Evolutionary conservation across 2,797 vertebrate genomes (phyloP), one percentile per base, ranked within the genome.

Genomic region (Argya squamiceps): DNA sequence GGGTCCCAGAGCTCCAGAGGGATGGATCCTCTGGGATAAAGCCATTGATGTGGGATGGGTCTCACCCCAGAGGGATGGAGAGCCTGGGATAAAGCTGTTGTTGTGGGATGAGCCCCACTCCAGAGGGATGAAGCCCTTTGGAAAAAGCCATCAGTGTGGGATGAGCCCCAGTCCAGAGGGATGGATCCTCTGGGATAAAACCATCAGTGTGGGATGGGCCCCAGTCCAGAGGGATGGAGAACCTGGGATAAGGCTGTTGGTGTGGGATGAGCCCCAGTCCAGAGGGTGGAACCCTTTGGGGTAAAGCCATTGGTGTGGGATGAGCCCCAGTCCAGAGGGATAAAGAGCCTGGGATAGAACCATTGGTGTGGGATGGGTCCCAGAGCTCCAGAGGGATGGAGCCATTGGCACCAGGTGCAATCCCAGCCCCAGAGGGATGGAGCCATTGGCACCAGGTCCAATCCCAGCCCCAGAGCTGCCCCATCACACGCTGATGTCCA

Each of bases 401-500:
- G 13, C n/a, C 4, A 1, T 14, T 53, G 52, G 52, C 52, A 13
- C 30, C 30, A 14, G 30, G 30, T 7, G 8, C 12, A 50, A 53
- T 53, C 37, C 49, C 37, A 26, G 27, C 5, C 32, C 23, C 37
- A 6, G 20, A n/a, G 59, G 69, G 41, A 36, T 29, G 37, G 46
- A 69, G 23, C 59, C 8, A 0, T 1, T 0, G 30, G 46, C 20
- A 10, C 6, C 3, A 11, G 39, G 22, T 6, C 14, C 27, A 7
- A 7, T 46, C 36, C 59, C 56, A 11, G 27, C 71, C 26, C 60
- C 3, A 0, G 62, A 36, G 53, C 77, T 6, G 2, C 22, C 60
- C 53, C 2, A 1, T 41, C 29, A 1, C 3, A 20, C 23, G 49
- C 77, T 0, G 0, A 2, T 2, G 1, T 10, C 27, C 56, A 18